Percentiles rank a stretch among this genome's conserved stretches.
Conservation (phyloP, 2,888 invertebrate genomes). For the Crocallis elinguaria region DNA sequence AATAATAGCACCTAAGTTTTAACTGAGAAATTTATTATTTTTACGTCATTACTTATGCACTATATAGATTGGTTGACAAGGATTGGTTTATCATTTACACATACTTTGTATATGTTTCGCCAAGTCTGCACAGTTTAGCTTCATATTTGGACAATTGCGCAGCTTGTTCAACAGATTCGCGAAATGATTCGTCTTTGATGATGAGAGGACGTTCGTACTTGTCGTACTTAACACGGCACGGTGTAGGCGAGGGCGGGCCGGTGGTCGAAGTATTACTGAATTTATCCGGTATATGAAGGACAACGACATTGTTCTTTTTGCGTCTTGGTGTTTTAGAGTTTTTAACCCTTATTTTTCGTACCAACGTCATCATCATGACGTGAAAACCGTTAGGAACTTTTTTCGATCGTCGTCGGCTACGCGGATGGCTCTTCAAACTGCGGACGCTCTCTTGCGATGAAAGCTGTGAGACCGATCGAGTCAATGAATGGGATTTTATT, state of each 20-base stretch:
- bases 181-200: constrained; percentile 46
- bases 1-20: too few relatives aligned
- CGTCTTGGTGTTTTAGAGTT: constrained; percentile 35
- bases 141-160: constrained; percentile 27
- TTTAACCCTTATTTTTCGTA: constrained; percentile 49
- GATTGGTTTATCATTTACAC: not conserved
- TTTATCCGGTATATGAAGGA: constrained; percentile 46
- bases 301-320: constrained; percentile 49
- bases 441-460: constrained; percentile 45
- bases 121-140: constrained; percentile 60
- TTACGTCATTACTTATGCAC: too few relatives aligned
- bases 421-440: constrained; percentile 40
- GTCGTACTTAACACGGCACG: constrained; percentile 17
- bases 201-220: constrained; percentile 46
- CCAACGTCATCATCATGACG: constrained; percentile 45
- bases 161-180: constrained; percentile 10
- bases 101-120: constrained; percentile 42
- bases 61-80: not conserved
- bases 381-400: constrained; percentile 42
- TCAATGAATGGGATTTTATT: constrained; percentile 54
- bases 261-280: constrained; percentile 41
- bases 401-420: constrained; percentile 27
- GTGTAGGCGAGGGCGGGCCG: constrained; percentile 30
- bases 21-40: too few relatives aligned
- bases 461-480: constrained; percentile 47